Percentiles rank a stretch among this genome's conserved stretches.
Conservation (phyloP, 2,888 invertebrate genomes). For the Ommatoiulus sabulosus region DNA sequence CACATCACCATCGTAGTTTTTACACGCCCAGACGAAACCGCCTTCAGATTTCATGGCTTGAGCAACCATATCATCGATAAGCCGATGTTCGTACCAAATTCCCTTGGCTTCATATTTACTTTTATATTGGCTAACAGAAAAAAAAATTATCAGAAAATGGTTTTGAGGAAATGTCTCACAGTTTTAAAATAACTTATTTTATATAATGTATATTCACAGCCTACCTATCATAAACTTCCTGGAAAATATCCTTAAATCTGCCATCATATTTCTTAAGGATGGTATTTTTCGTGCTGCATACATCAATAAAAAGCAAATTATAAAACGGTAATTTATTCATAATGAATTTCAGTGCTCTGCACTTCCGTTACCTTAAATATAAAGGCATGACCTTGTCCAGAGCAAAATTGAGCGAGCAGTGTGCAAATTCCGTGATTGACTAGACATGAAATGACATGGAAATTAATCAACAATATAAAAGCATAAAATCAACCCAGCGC, state of each 20-base stretch:
- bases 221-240: slow-evolving; percentile 85
- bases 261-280: slow-evolving; percentile 97
- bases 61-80: slow-evolving; percentile 99
- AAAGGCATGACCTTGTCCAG: slow-evolving; percentile 86
- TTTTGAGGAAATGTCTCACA: background rate
- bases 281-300: slow-evolving; percentile 88
- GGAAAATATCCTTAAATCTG: slow-evolving; percentile 96
- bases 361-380: slow-evolving; percentile 76
- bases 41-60: slow-evolving; percentile 98
- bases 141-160: slow-evolving; percentile 14
- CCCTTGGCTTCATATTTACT: slow-evolving; percentile 82
- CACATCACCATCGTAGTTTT: slow-evolving; percentile 99
- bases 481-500: background rate
- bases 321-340: background rate
- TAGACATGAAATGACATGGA: slow-evolving; percentile 60
- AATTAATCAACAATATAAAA: background rate
- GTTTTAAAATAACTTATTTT: too few species aligned
- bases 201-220: background rate
- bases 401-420: slow-evolving; percentile 92
- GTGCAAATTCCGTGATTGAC: slow-evolving; percentile 85
- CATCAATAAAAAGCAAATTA: background rate
- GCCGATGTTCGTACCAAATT: slow-evolving; percentile 97
- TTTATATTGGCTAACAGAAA: slow-evolving; percentile 78
- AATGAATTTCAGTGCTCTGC: background rate
- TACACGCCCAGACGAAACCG: slow-evolving; percentile 99